A percentile compares a stretch with the other conserved stretches of the same genome.
phyloP scores from a whole-genome alignment of 2,888 invertebrate species.

The Cantharis nigra region DNA sequence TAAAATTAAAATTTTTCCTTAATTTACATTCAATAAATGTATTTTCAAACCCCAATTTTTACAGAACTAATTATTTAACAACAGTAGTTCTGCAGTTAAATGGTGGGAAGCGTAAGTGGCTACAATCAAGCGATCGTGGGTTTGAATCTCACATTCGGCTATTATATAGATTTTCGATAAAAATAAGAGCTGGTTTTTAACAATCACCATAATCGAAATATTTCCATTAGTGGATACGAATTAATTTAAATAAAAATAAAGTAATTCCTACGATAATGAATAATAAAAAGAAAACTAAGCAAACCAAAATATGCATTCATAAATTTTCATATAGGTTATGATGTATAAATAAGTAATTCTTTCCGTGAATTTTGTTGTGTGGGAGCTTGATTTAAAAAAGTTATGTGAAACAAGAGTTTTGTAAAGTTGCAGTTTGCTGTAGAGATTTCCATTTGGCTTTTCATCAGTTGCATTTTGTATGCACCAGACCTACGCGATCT shows the following conservation, averaged over 20 bases:
- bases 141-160: neutral
- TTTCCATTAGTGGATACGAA: neutral
- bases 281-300: too few relatives aligned
- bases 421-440: too few relatives aligned
- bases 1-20: neutral
- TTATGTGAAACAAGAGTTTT: too few relatives aligned
- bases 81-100: neutral
- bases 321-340: too few relatives aligned
- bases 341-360: too few relatives aligned
- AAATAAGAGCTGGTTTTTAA: too few relatives aligned
- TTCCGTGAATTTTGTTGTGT: too few relatives aligned
- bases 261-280: too few relatives aligned
- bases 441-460: neutral
- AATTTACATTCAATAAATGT: neutral
- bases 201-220: neutral
- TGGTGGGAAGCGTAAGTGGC: neutral
- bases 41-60: neutral
- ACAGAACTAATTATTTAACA: neutral
- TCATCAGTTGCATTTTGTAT: neutral
- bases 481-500: neutral
- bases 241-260: neutral
- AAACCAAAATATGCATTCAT: too few relatives aligned
- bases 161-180: neutral
- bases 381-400: too few relatives aligned
- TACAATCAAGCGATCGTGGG: neutral